These are phyloP conservation scores for Drosophila sproati DNA, from an alignment of 1,140 invertebrate species.

Conservation along the genomic window DNA sequence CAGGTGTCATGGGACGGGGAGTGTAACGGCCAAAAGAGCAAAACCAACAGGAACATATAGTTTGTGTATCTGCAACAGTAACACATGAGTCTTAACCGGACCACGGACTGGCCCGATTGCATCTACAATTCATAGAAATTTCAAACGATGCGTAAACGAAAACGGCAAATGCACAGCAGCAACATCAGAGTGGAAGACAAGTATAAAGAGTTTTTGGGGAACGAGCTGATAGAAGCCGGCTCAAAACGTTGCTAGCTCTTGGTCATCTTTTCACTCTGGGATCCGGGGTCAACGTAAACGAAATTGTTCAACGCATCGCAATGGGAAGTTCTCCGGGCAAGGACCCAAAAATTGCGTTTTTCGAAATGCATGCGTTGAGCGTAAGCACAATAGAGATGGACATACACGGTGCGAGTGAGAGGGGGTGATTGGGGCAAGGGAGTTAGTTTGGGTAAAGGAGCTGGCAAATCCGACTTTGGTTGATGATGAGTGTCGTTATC, in stretches of 20 bases:
- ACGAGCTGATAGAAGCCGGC: background rate
- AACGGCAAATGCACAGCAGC: slow-evolving; percentile 73
- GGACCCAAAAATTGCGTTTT: slow-evolving; percentile 77
- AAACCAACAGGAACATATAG: background rate
- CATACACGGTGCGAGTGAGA: background rate
- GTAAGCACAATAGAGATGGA: background rate
- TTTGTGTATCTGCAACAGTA: slow-evolving; percentile 35
- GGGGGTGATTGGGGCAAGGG: background rate
- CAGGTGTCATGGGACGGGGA: slow-evolving; percentile 25
- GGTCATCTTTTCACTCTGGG: slow-evolving; percentile 37
- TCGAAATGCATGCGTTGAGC: slow-evolving; percentile 62
- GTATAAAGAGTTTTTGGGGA: background rate
- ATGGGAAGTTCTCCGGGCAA: slow-evolving; percentile 59
- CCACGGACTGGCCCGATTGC: slow-evolving; percentile 78
- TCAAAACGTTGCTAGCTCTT: slow-evolving; percentile 22
- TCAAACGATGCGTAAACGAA: slow-evolving; percentile 83
- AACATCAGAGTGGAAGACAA: slow-evolving; percentile 9
- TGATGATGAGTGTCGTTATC: slow-evolving; percentile 83
- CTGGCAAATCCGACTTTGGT: slow-evolving; percentile 77
- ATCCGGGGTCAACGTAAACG: slow-evolving; percentile 51
- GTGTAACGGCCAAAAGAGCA: background rate
- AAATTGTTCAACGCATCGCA: slow-evolving; percentile 47
- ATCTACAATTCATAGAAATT: slow-evolving; percentile 84
- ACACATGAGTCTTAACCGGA: slow-evolving; percentile 45
- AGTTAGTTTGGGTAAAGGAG: slow-evolving; percentile 37